These are phyloP conservation scores for Melospiza georgiana DNA, from an alignment of 2,113 vertebrate species.

Conservation along the genomic window DNA sequence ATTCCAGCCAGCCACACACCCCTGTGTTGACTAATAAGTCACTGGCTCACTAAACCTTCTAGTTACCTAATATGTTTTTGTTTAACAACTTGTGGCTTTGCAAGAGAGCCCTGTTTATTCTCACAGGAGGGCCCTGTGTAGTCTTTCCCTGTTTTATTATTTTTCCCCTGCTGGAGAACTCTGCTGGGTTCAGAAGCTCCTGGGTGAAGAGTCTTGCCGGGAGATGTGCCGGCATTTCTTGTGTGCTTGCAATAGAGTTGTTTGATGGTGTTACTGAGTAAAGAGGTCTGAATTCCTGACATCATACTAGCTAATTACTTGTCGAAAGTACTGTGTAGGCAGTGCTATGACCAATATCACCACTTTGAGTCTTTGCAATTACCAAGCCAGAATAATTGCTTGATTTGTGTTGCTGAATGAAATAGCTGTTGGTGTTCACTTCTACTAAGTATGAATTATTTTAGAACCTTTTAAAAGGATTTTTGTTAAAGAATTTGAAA, in stretches of 20 bases:
- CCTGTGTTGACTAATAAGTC: constrained; percentile 45
- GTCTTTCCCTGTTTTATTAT: not conserved
- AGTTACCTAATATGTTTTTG: constrained; percentile 18
- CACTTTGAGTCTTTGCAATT: not conserved
- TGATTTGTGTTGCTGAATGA: not conserved
- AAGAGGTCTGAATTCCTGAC: not conserved
- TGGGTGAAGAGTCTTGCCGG: fast-evolving
- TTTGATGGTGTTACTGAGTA: not conserved
- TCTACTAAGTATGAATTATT: not conserved
- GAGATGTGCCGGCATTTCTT: not conserved
- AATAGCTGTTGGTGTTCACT: not conserved
- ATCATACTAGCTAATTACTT: not conserved
- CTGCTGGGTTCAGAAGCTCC: not conserved
- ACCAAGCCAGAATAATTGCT: not conserved
- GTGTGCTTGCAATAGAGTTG: not conserved
- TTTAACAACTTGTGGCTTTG: not conserved
- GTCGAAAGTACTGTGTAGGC: not conserved
- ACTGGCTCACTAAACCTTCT: constrained; percentile 39
- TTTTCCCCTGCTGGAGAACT: not conserved
- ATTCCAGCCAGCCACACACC: constrained; percentile 56
- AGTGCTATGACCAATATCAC: not conserved
- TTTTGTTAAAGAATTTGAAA: not conserved
- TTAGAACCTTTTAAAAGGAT: not conserved
- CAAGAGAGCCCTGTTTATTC: not conserved
- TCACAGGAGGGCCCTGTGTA: not conserved